phyloP scores from a whole-genome alignment of 2,888 invertebrate species.

The Trypoxylon attenuatum region DNA sequence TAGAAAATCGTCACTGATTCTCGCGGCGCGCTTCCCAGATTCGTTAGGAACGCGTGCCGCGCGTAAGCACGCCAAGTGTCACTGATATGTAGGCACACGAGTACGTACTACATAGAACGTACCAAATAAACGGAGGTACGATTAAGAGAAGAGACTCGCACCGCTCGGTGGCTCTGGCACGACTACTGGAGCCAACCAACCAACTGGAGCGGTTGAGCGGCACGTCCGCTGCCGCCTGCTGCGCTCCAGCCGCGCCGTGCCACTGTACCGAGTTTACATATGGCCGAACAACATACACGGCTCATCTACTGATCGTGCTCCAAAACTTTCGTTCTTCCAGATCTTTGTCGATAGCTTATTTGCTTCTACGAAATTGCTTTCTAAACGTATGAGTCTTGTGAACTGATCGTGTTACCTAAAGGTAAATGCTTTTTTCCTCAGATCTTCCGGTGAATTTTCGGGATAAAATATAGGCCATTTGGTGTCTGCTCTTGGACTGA shows the following conservation, averaged over 20 bases:
- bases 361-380: too few relatives aligned
- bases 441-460: too few relatives aligned
- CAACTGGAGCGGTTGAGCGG: slow-evolving; percentile 17
- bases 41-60: slow-evolving; percentile 1
- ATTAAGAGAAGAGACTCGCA: slow-evolving; percentile 22
- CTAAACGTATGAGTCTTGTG: too few relatives aligned
- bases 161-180: slow-evolving; percentile 56
- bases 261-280: slow-evolving; percentile 22
- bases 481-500: too few relatives aligned
- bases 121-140: slow-evolving; percentile 12
- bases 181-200: slow-evolving; percentile 49
- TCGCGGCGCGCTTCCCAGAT: not conserved
- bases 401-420: too few relatives aligned
- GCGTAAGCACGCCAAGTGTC: slow-evolving; percentile 24
- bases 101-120: slow-evolving; percentile 5
- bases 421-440: too few relatives aligned
- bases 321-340: not conserved
- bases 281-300: slow-evolving; percentile 27
- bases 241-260: slow-evolving; percentile 4
- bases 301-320: not conserved
- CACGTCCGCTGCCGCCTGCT: slow-evolving; percentile 6
- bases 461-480: too few relatives aligned
- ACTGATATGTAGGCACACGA: slow-evolving; percentile 23
- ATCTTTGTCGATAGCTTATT: not conserved
- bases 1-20: not conserved